phyloP scores from a whole-genome alignment of 2,888 invertebrate species.

The Charanyca ferruginea region DNA sequence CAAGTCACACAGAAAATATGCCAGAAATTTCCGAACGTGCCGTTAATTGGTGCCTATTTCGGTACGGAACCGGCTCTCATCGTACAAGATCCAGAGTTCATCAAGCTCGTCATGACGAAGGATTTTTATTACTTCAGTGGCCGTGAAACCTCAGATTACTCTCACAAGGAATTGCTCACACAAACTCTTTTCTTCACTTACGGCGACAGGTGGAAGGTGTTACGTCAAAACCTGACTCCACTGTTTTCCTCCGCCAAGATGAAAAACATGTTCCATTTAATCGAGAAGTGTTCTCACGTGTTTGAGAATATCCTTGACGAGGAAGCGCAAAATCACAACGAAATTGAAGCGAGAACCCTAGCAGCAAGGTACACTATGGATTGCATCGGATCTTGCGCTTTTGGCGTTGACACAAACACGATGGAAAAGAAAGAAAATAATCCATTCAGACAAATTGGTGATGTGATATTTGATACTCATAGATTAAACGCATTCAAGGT shows the following conservation, averaged over 20 bases:
- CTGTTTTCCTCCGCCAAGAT: conserved; percentile 81
- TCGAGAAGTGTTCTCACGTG: conserved; percentile 69
- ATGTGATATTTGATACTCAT: conserved; percentile 69
- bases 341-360: conserved; percentile 68
- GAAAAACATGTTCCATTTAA: conserved; percentile 82
- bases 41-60: conserved; percentile 78
- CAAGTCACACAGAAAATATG: conserved; percentile 71
- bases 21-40: conserved; percentile 70
- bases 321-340: conserved; percentile 52
- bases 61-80: conserved; percentile 81
- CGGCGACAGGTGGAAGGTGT: conserved; percentile 81
- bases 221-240: conserved; percentile 79
- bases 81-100: conserved; percentile 75
- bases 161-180: conserved; percentile 70
- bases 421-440: conserved; percentile 70
- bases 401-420: conserved; percentile 78
- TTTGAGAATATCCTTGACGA: conserved; percentile 74
- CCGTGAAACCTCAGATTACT: conserved; percentile 73
- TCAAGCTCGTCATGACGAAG: conserved; percentile 77
- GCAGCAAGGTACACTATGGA: conserved; percentile 78
- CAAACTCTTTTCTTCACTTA: conserved; percentile 73
- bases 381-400: conserved; percentile 76
- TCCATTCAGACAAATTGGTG: conserved; percentile 71
- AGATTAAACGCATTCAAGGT: conserved; percentile 67
- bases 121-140: conserved; percentile 81